Evolutionary conservation across 2,113 vertebrate species (phyloP), one percentile per base, ranked within the genome.

Genomic region (Zapus hudsonius): DNA sequence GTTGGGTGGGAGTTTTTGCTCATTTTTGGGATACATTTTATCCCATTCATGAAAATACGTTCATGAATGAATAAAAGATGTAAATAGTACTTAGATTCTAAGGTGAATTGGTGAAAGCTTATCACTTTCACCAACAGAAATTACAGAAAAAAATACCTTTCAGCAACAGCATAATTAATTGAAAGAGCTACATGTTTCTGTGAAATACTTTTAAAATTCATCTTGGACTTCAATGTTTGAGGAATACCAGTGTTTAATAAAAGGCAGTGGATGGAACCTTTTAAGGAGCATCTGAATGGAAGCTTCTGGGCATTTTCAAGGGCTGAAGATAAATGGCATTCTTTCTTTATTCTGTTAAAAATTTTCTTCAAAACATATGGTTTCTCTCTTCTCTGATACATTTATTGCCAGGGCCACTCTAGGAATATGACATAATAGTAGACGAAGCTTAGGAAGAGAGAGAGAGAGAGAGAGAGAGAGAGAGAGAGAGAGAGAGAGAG

Each of bases 311-410:
- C 84, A 64, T 84, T 95, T 94, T 94, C 75, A 95, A 91, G 87
- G 87, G 67, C 47, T 78, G 44, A 87, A 96, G 94, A 95, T 94
- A 72, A 96, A 95, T 85, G 83, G 44, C 81, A 92, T 96, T 96
- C 94, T 91, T 95, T 92, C 86, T 94, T 94, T 94, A 93, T 82
- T 96, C 95, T 94, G 87, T 93, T 96, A 94, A 94, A 73, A 87
- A 70, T 96, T 95, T 93, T 95, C 95, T 79, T 92, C 91, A 87
- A 92, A 93, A 94, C 96, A 96, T 86, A 95, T 95, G 96, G 91
- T 69, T 94, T 94, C 80, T 94, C 19, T 92, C 92, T 90, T 75
- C 86, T 88, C 36, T 81, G 61, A 93, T 95, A 93, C 1, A 10
- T 76, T 73, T 88, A 75, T 73, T 81, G n/a, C 91, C 47, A 78